Evolutionary conservation across 2,888 invertebrate genomes (phyloP).

Genomic region (Dascillus cervinus): DNA sequence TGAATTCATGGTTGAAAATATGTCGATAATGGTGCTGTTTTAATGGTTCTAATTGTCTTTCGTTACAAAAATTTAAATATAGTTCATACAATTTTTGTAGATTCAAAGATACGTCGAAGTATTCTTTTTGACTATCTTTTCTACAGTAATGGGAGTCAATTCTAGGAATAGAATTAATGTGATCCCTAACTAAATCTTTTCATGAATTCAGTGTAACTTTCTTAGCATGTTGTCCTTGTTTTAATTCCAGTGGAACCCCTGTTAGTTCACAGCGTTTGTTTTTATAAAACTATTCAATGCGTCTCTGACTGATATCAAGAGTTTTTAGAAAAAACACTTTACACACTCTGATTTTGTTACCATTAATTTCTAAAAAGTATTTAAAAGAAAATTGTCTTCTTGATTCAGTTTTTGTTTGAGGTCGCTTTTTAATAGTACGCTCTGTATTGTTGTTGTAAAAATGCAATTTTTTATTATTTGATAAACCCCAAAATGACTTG

Average conservation of each 20-base stretch:
- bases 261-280: background rate
- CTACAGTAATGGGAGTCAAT: background rate
- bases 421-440: too few relatives aligned
- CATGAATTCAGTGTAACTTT: background rate
- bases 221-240: background rate
- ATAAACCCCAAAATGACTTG: too few relatives aligned
- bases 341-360: background rate
- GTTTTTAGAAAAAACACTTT: background rate
- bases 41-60: background rate
- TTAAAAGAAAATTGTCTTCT: background rate
- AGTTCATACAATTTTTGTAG: background rate
- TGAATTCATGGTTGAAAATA: conserved; percentile 11
- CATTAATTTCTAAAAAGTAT: background rate
- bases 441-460: too few relatives aligned
- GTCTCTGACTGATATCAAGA: background rate
- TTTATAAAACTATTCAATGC: background rate
- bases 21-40: conserved; percentile 5
- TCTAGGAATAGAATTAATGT: background rate
- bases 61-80: background rate
- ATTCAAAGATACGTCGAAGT: conserved; percentile 5
- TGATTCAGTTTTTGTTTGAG: background rate
- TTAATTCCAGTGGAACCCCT: background rate
- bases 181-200: background rate
- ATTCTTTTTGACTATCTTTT: background rate
- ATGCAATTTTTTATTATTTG: too few relatives aligned